Base-by-base conservation (phyloP, 1,140 invertebrate species). In the Oryctes rhinoceros region DNA sequence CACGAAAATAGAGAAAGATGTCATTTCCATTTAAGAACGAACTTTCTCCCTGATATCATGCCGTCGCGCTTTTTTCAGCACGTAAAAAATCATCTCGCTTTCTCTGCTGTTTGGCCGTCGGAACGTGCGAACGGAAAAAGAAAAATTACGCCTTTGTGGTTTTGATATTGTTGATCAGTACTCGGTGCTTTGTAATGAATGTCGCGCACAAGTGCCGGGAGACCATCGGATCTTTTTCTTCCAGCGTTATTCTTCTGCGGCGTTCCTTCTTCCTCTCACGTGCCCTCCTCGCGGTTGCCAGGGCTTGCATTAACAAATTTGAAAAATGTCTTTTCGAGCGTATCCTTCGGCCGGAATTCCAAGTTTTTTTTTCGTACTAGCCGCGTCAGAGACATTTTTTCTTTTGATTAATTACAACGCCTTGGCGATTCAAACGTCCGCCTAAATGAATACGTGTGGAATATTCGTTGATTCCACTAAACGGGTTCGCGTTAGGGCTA, bases 81-180 rank as follows among this genome's bases (percentile, higher is more conserved):
- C 65, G 65, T 71, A 71, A 71, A 71, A 71, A 71, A 71, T 71
- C 65, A 71, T 37, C 65, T 71, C 65, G 35, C 65, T 71, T 71
- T 71, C 65, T 71, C 65, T 24, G 20, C 20, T 24, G 20, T 30
- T 15, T 71, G 65, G 65, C 48, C 65, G 20, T 30, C 53, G 65
- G 20, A 59, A 30, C 65, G 65, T 71, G 65, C 65, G 35, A 30
- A 71, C n/a, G 65, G 35, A 71, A 15, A 24, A 71, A 24, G 65
- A 71, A 71, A 71, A 71, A 71, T 71, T n/a, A 71, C 65, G 65
- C 65, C 65, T 71, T 71, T 71, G 65, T 71, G 65, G 65, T 71
- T 71, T 71, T 71, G 65, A 71, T 71, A 71, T 71, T 71, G 65
- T 71, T 71, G 65, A 71, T 71, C 65, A 71, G 65, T 71, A 30